Percentiles rank a stretch among this genome's conserved stretches.
These are phyloP conservation scores for Lanius ludovicianus DNA, from an alignment of 2,113 vertebrate genomes.

Conservation along the genomic window DNA sequence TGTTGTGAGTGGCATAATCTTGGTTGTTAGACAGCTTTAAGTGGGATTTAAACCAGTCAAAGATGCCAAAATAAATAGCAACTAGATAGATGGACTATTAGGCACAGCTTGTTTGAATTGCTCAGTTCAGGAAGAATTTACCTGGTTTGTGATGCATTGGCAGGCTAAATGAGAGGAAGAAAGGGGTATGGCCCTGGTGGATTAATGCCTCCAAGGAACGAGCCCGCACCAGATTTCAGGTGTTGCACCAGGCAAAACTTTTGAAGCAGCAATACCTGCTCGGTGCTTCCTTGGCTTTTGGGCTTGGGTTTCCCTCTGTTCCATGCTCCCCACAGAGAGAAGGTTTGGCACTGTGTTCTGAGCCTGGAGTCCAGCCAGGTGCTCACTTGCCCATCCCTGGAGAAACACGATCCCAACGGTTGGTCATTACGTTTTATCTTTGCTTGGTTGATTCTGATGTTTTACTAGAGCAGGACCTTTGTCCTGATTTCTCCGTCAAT, in stretches of 20 bases:
- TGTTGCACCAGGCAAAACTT: background rate
- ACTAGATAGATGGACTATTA: constrained; percentile 9
- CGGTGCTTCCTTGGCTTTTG: background rate
- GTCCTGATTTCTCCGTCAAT: background rate
- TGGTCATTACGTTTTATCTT: background rate
- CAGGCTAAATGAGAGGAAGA: background rate
- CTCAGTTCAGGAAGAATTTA: background rate
- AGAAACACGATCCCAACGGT: background rate
- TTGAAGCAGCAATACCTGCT: background rate
- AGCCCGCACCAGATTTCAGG: background rate
- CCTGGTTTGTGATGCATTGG: background rate
- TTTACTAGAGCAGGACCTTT: background rate
- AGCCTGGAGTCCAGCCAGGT: background rate
- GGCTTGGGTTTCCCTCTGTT: background rate
- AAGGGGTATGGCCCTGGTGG: background rate
- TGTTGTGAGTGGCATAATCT: constrained; percentile 7
- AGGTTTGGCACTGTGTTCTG: background rate
- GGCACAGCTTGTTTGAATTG: background rate
- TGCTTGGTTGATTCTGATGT: background rate
- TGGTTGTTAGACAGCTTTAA: constrained; percentile 19
- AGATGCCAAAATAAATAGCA: constrained; percentile 44
- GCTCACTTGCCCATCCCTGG: background rate
- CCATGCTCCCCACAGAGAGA: fast-evolving
- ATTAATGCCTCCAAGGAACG: background rate
- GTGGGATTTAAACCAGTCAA: constrained; percentile 18